Conservation (phyloP, 2,113 vertebrate species). For the Rhinoderma darwinii region DNA sequence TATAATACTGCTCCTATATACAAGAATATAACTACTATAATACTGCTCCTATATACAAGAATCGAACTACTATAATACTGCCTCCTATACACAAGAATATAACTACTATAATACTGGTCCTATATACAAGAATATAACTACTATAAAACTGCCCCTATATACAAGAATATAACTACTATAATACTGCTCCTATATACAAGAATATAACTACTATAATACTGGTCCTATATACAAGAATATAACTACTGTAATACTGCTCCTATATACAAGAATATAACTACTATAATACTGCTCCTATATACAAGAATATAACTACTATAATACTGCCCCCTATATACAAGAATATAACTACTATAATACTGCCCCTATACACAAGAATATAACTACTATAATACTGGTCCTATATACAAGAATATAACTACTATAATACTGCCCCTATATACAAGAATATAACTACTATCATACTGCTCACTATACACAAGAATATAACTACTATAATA, state of each 20-base stretch:
- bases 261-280: background rate
- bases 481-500: conserved; percentile 7
- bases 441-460: conserved; percentile 6
- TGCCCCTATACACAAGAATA: background rate
- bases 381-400: conserved; percentile 11
- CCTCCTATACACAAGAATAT: background rate
- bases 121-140: too few relatives aligned
- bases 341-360: conserved; percentile 7
- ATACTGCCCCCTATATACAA: background rate
- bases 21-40: conserved; percentile 3
- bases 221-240: background rate
- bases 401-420: background rate
- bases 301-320: conserved; percentile 7
- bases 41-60: background rate
- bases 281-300: background rate
- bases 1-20: background rate
- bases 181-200: too few relatives aligned
- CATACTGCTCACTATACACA: background rate
- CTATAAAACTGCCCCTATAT: too few relatives aligned
- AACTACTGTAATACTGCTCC: conserved; percentile 4
- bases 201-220: too few relatives aligned
- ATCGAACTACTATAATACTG: background rate
- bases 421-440: background rate
- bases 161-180: too few relatives aligned
- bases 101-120: background rate